Evolutionary conservation across 2,113 vertebrate genomes (phyloP).

Genomic region (Varanus komodoensis): DNA sequence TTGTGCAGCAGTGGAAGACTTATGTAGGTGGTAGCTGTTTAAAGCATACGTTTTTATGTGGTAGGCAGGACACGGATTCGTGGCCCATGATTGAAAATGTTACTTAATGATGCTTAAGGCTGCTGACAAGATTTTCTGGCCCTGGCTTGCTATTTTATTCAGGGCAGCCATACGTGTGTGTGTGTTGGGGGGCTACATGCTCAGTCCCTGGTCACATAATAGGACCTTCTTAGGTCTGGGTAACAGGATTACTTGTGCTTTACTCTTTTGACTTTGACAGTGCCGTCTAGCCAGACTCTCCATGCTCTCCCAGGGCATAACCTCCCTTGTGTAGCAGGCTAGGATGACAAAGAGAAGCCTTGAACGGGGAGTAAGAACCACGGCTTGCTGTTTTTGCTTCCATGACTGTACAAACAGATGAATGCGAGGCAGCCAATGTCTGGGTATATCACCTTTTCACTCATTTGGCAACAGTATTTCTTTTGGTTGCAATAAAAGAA

Average conservation of each 20-base stretch:
- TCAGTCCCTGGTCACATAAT: background rate
- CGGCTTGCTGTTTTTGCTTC: background rate
- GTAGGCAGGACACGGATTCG: background rate
- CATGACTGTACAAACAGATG: background rate
- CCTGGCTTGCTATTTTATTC: background rate
- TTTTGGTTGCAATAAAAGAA: constrained; percentile 10
- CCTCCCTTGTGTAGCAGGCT: background rate
- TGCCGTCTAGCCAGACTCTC: background rate
- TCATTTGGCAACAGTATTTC: background rate
- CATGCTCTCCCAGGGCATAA: background rate
- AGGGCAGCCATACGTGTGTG: background rate
- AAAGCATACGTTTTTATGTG: constrained; percentile 42
- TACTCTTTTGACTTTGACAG: background rate
- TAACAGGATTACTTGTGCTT: background rate
- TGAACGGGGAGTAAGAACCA: background rate
- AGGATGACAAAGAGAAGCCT: background rate
- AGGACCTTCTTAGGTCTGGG: background rate
- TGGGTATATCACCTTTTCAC: background rate
- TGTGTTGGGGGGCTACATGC: background rate
- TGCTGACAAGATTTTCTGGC: background rate
- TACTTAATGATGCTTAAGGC: background rate
- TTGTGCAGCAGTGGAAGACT: background rate
- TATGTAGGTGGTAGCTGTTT: background rate
- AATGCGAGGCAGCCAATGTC: background rate
- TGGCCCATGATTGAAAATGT: background rate